phyloP scores from a whole-genome alignment of 1,140 invertebrate species.

The Bombus sylvicola region DNA sequence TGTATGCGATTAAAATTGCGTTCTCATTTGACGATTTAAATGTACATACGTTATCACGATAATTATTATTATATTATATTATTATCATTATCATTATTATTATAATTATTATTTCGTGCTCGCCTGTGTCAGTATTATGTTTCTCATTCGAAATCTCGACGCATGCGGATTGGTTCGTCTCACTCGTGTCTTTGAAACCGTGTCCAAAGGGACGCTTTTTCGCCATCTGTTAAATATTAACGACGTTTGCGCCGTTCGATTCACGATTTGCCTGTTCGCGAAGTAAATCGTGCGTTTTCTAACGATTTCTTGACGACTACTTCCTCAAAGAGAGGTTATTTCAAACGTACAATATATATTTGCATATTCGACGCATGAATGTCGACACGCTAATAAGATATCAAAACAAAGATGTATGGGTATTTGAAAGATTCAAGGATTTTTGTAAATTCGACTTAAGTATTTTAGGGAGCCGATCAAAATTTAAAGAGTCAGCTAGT shows the following conservation, averaged over 20 bases:
- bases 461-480: too few relatives aligned
- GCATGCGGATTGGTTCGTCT: constrained; percentile 2
- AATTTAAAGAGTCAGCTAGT: too few relatives aligned
- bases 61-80: neutral
- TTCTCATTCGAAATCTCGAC: constrained; percentile 1
- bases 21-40: constrained; percentile 18
- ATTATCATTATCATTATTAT: neutral
- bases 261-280: neutral
- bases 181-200: neutral
- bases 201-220: neutral
- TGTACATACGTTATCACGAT: constrained; percentile 14
- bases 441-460: too few relatives aligned
- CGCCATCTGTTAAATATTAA: neutral
- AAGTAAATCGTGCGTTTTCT: neutral
- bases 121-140: constrained; percentile 39
- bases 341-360: too few relatives aligned
- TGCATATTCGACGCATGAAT: too few relatives aligned
- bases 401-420: neutral
- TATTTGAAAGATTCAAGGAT: neutral
- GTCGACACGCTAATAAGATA: too few relatives aligned
- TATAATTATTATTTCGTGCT: constrained; percentile 29
- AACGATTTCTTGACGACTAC: neutral
- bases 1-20: constrained; percentile 19
- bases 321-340: neutral
- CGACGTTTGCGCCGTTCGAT: neutral